Base-by-base conservation (phyloP, 2,797 vertebrate species). In the Rhyacichthys aspro region DNA sequence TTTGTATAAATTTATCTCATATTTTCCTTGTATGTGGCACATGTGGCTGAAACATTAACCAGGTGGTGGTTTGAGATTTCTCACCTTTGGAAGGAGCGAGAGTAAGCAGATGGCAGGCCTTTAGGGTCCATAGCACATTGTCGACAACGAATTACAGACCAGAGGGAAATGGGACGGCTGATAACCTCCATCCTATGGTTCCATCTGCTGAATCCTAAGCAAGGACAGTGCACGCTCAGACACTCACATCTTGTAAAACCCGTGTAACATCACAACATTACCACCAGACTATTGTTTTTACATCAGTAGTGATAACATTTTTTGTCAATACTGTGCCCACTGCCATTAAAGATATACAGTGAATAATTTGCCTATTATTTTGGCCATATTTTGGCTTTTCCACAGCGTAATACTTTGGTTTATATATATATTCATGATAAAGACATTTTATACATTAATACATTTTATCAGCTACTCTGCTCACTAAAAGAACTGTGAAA, bases 121-220 rank as follows among this genome's bases (percentile, higher is more conserved):
- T 92, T 89, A 89, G 89, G 92, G 90, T 91, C 89, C 84, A 79
- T 74, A 90, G 88, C 90, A 90, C 92, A 92, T 89, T 91, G 90
- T 89, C 79, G 84, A 90, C 89, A 90, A 86, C 73, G 86, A 91
- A 89, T 92, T 89, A 87, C 88, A 90, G 89, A 90, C 90, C 90
- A 90, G 86, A 90, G 91, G 91, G 89, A 90, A 88, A 91, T 81
- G 78, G 83, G 84, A 89, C 78, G 90, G 89, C 89, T 89, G 87
- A 89, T 90, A 91, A 92, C 89, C 89, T 90, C 90, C 83, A 89
- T 91, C 89, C 82, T 79, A 84, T 86, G 88, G 84, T 92, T 91
- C 90, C 90, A 92, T 92, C 91, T 93, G 90, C 87, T 93, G 88
- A 92, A 88, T 92, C 76, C 88, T 90, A 92, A 93, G 82, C 90